A percentile compares a stretch with the other conserved stretches of the same genome.
phyloP scores from a whole-genome alignment of 1,140 invertebrate genomes.

The Drosophila bifasciata region DNA sequence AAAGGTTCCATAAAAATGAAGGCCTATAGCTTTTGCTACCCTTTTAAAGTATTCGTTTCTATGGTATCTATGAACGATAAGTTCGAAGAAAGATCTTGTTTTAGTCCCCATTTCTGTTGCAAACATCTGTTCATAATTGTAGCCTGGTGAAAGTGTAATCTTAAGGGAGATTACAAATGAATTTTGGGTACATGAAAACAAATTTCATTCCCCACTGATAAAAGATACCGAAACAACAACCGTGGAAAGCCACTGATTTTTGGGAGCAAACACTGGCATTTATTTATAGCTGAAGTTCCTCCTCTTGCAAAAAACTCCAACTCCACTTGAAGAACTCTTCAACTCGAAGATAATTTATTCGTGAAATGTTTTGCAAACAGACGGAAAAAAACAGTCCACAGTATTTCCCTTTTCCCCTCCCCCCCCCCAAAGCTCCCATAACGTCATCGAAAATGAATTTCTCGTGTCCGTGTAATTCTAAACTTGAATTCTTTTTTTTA shows the following conservation, averaged over 20 bases:
- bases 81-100: too few species aligned
- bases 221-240: too few species aligned
- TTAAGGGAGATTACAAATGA: background rate
- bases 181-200: background rate
- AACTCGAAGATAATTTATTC: slow-evolving; percentile 39
- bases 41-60: too few species aligned
- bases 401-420: slow-evolving; percentile 8
- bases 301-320: background rate
- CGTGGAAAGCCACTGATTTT: too few species aligned
- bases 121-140: too few species aligned
- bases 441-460: slow-evolving; percentile 70
- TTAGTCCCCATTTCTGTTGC: too few species aligned
- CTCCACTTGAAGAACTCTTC: background rate
- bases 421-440: slow-evolving; percentile 10
- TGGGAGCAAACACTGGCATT: too few species aligned
- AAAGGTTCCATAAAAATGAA: too few species aligned
- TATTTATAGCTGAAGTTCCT: background rate
- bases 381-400: slow-evolving; percentile 20
- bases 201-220: background rate
- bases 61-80: too few species aligned
- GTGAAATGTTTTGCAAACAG: slow-evolving; percentile 35
- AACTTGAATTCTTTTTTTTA: slow-evolving; percentile 33
- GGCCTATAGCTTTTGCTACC: too few species aligned
- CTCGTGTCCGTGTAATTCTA: slow-evolving; percentile 62
- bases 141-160: background rate